Evolutionary conservation across 2,888 invertebrate species (phyloP).

Genomic region (Platypus cylindrus): DNA sequence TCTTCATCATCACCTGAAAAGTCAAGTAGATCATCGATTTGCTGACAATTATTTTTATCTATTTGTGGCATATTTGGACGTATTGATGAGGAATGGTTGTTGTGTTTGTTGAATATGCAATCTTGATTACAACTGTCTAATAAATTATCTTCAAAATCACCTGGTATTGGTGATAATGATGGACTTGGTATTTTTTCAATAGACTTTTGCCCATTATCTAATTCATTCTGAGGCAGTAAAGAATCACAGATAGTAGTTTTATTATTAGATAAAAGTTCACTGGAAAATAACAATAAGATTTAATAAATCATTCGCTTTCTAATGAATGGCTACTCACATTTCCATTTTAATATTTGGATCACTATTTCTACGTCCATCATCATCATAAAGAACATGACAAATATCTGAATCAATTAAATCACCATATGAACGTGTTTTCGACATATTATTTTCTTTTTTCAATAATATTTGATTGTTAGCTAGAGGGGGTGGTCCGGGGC

Average conservation of each 20-base stretch:
- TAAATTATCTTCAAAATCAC: conserved; percentile 15
- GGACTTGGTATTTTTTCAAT: not conserved
- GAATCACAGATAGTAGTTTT: conserved; percentile 2
- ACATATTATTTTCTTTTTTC: too few species aligned
- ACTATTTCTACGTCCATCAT: conserved; percentile 64
- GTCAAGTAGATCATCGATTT: too few species aligned
- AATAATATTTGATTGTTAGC: too few species aligned
- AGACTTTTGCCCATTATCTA: not conserved
- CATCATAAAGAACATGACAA: conserved; percentile 40
- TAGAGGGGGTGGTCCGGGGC: conserved; percentile 34
- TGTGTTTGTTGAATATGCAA: conserved; percentile 26
- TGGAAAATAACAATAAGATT: conserved; percentile 2
- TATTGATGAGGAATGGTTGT: conserved; percentile 10
- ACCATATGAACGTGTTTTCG: conserved; percentile 77
- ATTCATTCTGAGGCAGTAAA: conserved; percentile 1
- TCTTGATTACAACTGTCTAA: conserved; percentile 21
- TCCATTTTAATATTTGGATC: conserved; percentile 74
- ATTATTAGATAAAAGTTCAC: conserved; percentile 9
- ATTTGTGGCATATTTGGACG: conserved; percentile 19
- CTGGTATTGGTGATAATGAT: conserved; percentile 20
- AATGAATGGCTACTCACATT: conserved; percentile 50
- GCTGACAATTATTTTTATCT: conserved; percentile 15
- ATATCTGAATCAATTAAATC: conserved; percentile 53
- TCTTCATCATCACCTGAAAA: conserved; percentile 6
- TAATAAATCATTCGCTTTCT: too few species aligned